phyloP scores from a whole-genome alignment of 2,797 vertebrate genomes.

The Monodelphis domestica region DNA sequence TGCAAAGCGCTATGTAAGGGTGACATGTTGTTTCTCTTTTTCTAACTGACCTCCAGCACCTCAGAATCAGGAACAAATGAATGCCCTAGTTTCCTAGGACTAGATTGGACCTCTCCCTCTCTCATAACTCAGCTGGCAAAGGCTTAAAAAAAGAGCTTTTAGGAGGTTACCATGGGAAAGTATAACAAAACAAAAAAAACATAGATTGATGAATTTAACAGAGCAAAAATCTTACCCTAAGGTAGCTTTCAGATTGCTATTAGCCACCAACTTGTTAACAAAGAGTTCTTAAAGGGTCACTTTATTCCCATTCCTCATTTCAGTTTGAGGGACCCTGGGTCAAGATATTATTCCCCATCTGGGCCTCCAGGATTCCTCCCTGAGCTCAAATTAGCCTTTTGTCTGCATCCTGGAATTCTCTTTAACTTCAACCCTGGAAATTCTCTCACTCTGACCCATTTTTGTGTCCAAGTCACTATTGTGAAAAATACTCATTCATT shows the following conservation, averaged over 20 bases:
- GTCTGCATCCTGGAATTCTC: not conserved
- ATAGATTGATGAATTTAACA: not conserved
- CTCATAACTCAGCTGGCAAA: not conserved
- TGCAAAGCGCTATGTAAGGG: not conserved
- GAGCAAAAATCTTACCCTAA: not conserved
- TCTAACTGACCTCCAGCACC: not conserved
- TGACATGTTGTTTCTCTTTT: not conserved
- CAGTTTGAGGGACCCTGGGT: not conserved
- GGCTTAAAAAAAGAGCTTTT: not conserved
- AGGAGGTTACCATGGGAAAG: not conserved
- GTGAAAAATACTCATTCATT: not conserved
- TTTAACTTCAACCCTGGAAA: not conserved
- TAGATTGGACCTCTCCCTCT: not conserved
- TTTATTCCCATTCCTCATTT: not conserved
- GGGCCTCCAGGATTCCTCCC: not conserved
- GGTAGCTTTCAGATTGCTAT: not conserved
- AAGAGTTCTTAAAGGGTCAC: too few relatives aligned
- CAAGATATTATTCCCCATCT: not conserved
- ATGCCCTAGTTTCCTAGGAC: not conserved
- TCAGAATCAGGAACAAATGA: not conserved
- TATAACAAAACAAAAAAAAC: not conserved
- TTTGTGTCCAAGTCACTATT: not conserved
- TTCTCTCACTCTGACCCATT: not conserved
- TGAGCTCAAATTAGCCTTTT: not conserved
- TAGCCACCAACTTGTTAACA: not conserved